Evolutionary conservation across 1,140 invertebrate genomes (phyloP).

Genomic region (Pantala flavescens): DNA sequence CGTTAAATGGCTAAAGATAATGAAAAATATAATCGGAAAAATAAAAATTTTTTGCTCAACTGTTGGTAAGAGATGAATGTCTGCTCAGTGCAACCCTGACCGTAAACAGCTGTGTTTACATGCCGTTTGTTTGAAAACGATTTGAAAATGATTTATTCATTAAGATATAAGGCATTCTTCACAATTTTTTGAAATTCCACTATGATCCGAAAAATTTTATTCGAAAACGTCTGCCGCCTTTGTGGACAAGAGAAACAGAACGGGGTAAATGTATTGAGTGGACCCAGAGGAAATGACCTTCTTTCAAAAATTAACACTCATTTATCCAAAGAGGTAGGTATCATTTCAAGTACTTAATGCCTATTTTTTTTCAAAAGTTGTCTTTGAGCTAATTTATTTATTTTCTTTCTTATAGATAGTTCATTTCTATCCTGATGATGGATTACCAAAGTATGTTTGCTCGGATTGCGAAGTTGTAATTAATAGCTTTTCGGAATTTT

Average conservation of each 20-base stretch:
- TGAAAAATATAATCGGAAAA: too few relatives aligned
- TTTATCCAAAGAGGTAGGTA: constrained; percentile 33
- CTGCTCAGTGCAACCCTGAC: too few relatives aligned
- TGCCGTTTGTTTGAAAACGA: too few relatives aligned
- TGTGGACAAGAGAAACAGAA: constrained; percentile 34
- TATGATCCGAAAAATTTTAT: constrained; percentile 33
- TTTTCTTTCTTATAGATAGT: constrained; percentile 29
- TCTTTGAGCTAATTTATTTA: not conserved
- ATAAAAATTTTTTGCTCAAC: too few relatives aligned
- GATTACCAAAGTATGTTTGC: constrained; percentile 33
- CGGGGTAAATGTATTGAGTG: constrained; percentile 33
- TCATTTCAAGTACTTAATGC: not conserved
- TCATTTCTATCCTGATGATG: constrained; percentile 31
- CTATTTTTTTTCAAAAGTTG: not conserved
- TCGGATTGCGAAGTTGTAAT: constrained; percentile 34
- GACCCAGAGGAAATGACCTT: constrained; percentile 31
- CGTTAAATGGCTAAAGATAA: too few relatives aligned
- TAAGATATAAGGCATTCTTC: too few relatives aligned
- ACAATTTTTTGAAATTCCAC: too few relatives aligned
- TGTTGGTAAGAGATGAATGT: too few relatives aligned
- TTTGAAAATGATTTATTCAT: too few relatives aligned
- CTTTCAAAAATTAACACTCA: constrained; percentile 35
- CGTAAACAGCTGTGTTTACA: too few relatives aligned
- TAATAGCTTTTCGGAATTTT: constrained; percentile 34
- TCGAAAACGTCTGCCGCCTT: constrained; percentile 31